Percentiles rank a stretch among this genome's conserved stretches.
Conservation (phyloP, 2,113 vertebrate genomes). For the Cololabis saira region DNA sequence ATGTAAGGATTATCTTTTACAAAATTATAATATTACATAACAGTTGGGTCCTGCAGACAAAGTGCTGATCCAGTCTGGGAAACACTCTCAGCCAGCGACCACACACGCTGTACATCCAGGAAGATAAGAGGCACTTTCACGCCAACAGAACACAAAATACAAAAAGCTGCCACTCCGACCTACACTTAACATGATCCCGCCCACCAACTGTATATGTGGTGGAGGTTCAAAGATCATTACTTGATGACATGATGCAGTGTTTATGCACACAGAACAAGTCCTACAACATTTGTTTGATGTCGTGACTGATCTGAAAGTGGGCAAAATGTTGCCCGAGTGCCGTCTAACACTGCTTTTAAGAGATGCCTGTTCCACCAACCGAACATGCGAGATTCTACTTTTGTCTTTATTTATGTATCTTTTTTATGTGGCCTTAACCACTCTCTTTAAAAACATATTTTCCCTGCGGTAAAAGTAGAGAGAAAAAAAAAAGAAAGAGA, state of each 20-base stretch:
- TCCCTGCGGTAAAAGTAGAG: slow-evolving; percentile 14
- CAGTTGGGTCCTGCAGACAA: slow-evolving; percentile 19
- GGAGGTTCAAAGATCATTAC: slow-evolving; percentile 30
- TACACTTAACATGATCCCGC: slow-evolving; percentile 44
- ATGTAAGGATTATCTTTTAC: neutral
- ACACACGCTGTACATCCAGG: slow-evolving; percentile 16
- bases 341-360: slow-evolving; percentile 47
- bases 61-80: slow-evolving; percentile 43
- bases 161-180: slow-evolving; percentile 50
- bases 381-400: slow-evolving; percentile 1
- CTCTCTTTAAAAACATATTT: slow-evolving; percentile 23
- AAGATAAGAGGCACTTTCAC: slow-evolving; percentile 48
- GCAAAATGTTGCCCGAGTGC: slow-evolving; percentile 50
- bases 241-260: slow-evolving; percentile 15
- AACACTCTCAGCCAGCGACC: slow-evolving; percentile 27
- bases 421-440: slow-evolving; percentile 11
- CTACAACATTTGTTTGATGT: slow-evolving; percentile 47
- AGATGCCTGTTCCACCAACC: slow-evolving; percentile 5
- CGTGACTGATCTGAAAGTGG: slow-evolving; percentile 60
- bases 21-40: slow-evolving; percentile 31
- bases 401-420: neutral
- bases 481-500: slow-evolving; percentile 1
- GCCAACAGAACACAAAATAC: slow-evolving; percentile 28
- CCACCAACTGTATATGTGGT: slow-evolving; percentile 35
- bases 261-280: slow-evolving; percentile 27